Evolutionary conservation across 2,797 vertebrate species (phyloP).

Genomic region (Sphenopsis melanotis): DNA sequence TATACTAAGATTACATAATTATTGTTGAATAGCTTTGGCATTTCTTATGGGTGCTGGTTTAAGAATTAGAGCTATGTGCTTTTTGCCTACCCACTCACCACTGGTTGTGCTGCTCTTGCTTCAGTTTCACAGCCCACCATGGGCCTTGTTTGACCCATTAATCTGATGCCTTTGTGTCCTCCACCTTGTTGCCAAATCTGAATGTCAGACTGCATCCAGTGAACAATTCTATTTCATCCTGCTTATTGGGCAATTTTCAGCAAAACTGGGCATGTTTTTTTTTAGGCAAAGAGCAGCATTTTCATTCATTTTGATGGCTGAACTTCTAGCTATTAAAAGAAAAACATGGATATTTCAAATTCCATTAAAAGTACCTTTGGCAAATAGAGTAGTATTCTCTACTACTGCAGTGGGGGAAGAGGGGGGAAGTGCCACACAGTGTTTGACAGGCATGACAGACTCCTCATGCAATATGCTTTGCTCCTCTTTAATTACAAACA

Average conservation of each 20-base stretch:
- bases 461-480: not conserved
- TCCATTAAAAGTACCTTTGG: not conserved
- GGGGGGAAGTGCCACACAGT: not conserved
- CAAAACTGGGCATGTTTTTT: not conserved
- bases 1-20: not conserved
- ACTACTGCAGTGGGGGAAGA: not conserved
- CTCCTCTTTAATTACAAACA: not conserved
- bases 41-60: not conserved
- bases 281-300: not conserved
- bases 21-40: not conserved
- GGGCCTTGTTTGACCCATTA: not conserved
- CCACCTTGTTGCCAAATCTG: not conserved
- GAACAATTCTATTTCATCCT: not conserved
- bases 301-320: not conserved
- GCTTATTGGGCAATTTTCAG: not conserved
- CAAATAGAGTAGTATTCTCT: not conserved
- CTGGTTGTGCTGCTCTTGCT: not conserved
- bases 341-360: not conserved
- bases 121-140: not conserved
- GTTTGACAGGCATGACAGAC: not conserved
- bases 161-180: not conserved
- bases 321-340: not conserved
- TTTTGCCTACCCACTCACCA: not conserved
- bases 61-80: not conserved
- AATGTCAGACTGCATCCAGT: not conserved